phyloP scores from a whole-genome alignment of 2,113 vertebrate genomes.

The Ceuthmochares aereus region DNA sequence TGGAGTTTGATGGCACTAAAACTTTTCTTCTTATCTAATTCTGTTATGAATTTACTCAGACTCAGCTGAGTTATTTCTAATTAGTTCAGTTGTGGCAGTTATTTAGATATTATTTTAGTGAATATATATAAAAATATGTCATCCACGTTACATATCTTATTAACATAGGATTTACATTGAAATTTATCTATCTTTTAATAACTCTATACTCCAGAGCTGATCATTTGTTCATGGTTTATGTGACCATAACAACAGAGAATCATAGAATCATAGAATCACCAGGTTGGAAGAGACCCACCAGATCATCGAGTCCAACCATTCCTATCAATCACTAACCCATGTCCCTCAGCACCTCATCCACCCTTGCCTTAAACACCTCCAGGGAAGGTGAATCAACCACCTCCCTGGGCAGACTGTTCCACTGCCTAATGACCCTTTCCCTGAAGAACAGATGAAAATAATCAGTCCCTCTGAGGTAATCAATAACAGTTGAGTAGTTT shows the following conservation, averaged over 20 bases:
- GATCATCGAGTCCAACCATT: too few species aligned
- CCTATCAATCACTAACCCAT: too few species aligned
- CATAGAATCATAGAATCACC: too few species aligned
- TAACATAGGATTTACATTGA: not conserved
- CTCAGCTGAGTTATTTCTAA: not conserved
- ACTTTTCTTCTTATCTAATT: not conserved
- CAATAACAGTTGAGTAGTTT: not conserved
- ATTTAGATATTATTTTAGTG: not conserved
- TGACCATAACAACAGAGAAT: not conserved
- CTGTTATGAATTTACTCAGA: not conserved
- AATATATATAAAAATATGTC: not conserved
- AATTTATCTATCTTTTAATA: not conserved
- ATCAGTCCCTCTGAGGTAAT: not conserved
- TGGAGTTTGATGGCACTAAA: not conserved
- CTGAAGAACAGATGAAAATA: not conserved
- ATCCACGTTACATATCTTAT: not conserved
- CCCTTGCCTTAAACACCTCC: too few species aligned
- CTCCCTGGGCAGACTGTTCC: too few species aligned
- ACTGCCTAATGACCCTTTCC: too few species aligned
- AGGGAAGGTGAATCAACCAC: too few species aligned
- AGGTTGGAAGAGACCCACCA: too few species aligned
- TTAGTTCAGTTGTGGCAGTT: not conserved
- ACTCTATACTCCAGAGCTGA: not conserved
- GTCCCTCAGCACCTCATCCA: too few species aligned
- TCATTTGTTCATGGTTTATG: not conserved